Base-by-base conservation (phyloP, 1,140 invertebrate species). In the Micrasema minimum region DNA sequence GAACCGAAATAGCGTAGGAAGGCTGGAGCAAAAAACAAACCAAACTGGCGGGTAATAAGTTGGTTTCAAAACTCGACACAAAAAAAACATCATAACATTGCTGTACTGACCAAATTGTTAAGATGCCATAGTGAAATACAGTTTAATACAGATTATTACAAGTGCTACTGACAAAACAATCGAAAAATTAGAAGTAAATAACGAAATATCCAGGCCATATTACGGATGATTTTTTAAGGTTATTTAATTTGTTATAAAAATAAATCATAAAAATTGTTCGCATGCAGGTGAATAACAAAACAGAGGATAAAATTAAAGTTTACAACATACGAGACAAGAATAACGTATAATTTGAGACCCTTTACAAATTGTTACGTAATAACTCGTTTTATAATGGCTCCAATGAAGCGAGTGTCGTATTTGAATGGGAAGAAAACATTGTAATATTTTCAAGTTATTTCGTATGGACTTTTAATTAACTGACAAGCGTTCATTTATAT, bases 381-480 rank as follows among this genome's bases (percentile, higher is more conserved):
- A 59, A 59, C 55, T 22, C 9, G 35, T 59, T 59, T 59, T 59
- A 12, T 59, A 59, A 59, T 1, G 18, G 18, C 11, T 35, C n/a
- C 26, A 37, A 10, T n/a, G 26, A 23, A 16, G 12, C 23, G 4
- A 14, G 26, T 51, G 16, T 35, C 12, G 51, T 55, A 14, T 9
- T 55, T 35, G 23, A 35, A 11, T 16, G 23, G 26, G n/a, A 55
- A 31, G 51, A 14, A 14, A 35, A 7, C 11, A 46, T 46, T 46
- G 2, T n/a, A 35, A 37, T 55, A 35, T 59, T 41, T 41, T 20
- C 12, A 6, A 59, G 55, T 41, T 23, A 55, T 55, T 37, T 23
- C 12, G 55, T 59, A 59, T 59, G 38, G 18, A 59, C 55, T 59
- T 59, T 41, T 59, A 59, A 59, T 59, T 59, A 59, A 41, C 16